Evolutionary conservation across 2,888 invertebrate genomes (phyloP).

Genomic region (Ctenicera cuprea): DNA sequence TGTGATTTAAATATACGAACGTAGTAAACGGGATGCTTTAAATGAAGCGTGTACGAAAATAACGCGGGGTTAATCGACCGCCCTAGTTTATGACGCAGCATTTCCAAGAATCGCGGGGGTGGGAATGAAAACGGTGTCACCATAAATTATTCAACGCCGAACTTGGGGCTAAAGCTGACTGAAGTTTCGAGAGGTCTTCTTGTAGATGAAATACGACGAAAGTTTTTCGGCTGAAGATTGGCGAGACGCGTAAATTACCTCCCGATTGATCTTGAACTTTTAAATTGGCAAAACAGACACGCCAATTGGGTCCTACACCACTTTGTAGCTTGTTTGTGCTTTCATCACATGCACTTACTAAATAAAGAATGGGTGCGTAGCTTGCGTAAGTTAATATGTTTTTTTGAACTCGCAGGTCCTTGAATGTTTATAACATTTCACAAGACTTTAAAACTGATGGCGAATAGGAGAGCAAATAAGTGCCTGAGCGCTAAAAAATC

Average conservation of each 20-base stretch:
- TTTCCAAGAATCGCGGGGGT: slow-evolving; percentile 12
- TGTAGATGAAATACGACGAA: slow-evolving; percentile 20
- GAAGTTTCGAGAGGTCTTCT: slow-evolving; percentile 11
- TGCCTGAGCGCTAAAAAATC: no score
- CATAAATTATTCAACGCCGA: slow-evolving; percentile 36
- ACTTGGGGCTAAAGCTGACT: slow-evolving; percentile 24
- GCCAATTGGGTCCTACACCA: slow-evolving; percentile 16
- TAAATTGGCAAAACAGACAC: slow-evolving; percentile 40
- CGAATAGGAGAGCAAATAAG: no score
- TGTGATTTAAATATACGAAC: not conserved
- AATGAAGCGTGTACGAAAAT: slow-evolving; percentile 26
- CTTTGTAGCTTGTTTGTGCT: no score
- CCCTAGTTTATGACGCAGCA: slow-evolving; percentile 40
- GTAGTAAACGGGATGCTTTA: not conserved
- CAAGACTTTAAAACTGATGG: no score
- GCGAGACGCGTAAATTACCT: slow-evolving; percentile 36
- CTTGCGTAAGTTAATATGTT: no score
- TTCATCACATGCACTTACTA: no score
- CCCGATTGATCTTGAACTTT: slow-evolving; percentile 39
- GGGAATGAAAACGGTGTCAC: slow-evolving; percentile 32
- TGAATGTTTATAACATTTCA: no score
- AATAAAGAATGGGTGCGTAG: no score
- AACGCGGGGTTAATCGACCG: slow-evolving; percentile 41
- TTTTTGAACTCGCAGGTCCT: no score
- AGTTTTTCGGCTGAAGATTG: slow-evolving; percentile 3